Evolutionary conservation across 2,113 vertebrate genomes (phyloP).

Genomic region (Puntigrus tetrazona): DNA sequence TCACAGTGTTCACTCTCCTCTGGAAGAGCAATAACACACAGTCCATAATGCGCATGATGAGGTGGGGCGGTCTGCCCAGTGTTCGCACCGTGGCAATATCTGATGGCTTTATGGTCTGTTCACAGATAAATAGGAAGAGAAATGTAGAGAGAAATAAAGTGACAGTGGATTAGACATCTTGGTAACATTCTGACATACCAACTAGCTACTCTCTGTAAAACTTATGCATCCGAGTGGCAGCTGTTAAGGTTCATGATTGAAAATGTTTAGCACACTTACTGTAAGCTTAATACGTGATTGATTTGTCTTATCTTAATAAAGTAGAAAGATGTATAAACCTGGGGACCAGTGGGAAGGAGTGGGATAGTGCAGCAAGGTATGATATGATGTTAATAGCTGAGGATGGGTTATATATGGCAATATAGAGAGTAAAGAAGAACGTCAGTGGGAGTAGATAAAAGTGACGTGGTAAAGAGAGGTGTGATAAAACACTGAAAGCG

Average conservation of each 20-base stretch:
- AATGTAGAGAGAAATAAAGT: neutral
- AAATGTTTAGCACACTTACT: neutral
- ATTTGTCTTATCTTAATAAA: neutral
- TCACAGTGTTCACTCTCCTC: slow-evolving; percentile 82
- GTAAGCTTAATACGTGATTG: neutral
- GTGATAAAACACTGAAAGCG: neutral
- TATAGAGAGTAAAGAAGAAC: neutral
- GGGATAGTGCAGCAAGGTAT: neutral
- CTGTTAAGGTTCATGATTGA: neutral
- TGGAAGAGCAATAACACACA: slow-evolving; percentile 94
- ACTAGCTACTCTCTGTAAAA: neutral
- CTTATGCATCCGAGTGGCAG: neutral
- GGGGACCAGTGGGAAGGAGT: neutral
- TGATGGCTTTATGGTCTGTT: slow-evolving; percentile 90
- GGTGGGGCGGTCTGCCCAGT: slow-evolving; percentile 88
- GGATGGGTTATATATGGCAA: neutral
- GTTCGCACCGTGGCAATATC: slow-evolving; percentile 96
- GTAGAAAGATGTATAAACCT: neutral
- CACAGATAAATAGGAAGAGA: slow-evolving; percentile 15
- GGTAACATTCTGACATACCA: neutral
- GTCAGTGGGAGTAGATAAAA: neutral
- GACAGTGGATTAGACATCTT: neutral
- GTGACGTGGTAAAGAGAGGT: neutral
- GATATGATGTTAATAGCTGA: neutral
- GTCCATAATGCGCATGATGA: slow-evolving; percentile 99